Percentiles rank a stretch among this genome's conserved stretches.
Conservation (phyloP, 2,113 vertebrate species). For the Chamaea fasciata region DNA sequence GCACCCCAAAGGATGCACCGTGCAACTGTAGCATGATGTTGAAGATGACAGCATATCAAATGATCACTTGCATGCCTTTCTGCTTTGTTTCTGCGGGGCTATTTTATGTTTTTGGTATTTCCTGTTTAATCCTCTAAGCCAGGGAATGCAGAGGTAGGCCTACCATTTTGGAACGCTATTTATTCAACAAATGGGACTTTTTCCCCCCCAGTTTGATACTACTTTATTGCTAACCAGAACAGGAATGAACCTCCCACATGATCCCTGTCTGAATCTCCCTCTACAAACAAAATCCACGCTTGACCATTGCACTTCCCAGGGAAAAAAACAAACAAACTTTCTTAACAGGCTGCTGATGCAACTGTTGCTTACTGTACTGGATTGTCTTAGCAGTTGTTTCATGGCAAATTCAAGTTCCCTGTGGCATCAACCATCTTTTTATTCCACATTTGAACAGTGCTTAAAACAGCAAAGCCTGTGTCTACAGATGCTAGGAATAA, state of each 20-base stretch:
- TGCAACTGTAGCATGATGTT: accelerated
- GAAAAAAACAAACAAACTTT: neutral
- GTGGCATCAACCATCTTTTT: neutral
- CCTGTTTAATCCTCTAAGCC: conserved; percentile 46
- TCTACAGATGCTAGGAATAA: neutral
- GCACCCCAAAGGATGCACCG: neutral
- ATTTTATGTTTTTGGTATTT: conserved; percentile 46
- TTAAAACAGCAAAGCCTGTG: neutral
- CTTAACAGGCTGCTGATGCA: neutral
- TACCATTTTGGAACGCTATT: neutral
- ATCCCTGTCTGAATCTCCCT: neutral
- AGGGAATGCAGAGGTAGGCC: conserved; percentile 43
- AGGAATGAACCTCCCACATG: neutral
- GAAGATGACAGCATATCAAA: neutral
- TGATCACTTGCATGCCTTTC: neutral
- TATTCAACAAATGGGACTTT: neutral
- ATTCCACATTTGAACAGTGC: neutral
- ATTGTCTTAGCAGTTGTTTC: neutral
- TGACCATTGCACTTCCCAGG: neutral
- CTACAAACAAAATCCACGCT: neutral
- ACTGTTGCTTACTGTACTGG: neutral
- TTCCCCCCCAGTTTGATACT: neutral
- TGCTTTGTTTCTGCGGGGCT: neutral
- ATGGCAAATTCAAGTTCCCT: conserved; percentile 7
- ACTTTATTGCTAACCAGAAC: neutral